Percentiles rank a stretch among this genome's conserved stretches.
phyloP scores from a whole-genome alignment of 2,113 vertebrate genomes.

The Sceloporus tristichus region DNA sequence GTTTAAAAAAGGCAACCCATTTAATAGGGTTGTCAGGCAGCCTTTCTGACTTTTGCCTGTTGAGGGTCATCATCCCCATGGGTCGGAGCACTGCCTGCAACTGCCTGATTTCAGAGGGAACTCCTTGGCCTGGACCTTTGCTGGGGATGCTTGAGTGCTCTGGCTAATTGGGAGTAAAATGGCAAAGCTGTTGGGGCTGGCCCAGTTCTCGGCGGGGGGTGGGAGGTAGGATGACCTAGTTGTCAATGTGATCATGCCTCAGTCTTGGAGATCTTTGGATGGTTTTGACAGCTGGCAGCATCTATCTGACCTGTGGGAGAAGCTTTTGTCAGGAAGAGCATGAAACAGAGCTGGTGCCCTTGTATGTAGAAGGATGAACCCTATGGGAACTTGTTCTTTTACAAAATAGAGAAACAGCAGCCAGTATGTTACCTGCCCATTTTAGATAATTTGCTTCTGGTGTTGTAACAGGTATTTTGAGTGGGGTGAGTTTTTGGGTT shows the following conservation, averaged over 20 bases:
- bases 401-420: too few species aligned
- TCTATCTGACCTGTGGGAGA: slow-evolving; percentile 22
- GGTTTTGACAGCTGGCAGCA: slow-evolving; percentile 54
- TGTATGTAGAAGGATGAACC: not conserved
- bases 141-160: fast-evolving
- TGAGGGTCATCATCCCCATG: fast-evolving
- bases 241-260: slow-evolving; percentile 59
- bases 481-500: not conserved
- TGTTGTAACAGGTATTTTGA: not conserved
- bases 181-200: not conserved
- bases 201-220: slow-evolving; percentile 54
- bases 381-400: not conserved
- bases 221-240: slow-evolving; percentile 62
- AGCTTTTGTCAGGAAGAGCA: not conserved
- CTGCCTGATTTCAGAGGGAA: fast-evolving
- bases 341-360: not conserved
- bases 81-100: not conserved
- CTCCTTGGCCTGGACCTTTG: not conserved
- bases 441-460: not conserved
- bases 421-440: not conserved
- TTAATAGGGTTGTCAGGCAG: not conserved
- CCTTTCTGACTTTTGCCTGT: fast-evolving
- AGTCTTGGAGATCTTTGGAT: slow-evolving; percentile 22
- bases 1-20: fast-evolving
- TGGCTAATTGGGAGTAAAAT: not conserved